Evolutionary conservation across 1,140 invertebrate species (phyloP), one percentile per base, ranked within the genome.

Genomic region (Phymastichus coffea): DNA sequence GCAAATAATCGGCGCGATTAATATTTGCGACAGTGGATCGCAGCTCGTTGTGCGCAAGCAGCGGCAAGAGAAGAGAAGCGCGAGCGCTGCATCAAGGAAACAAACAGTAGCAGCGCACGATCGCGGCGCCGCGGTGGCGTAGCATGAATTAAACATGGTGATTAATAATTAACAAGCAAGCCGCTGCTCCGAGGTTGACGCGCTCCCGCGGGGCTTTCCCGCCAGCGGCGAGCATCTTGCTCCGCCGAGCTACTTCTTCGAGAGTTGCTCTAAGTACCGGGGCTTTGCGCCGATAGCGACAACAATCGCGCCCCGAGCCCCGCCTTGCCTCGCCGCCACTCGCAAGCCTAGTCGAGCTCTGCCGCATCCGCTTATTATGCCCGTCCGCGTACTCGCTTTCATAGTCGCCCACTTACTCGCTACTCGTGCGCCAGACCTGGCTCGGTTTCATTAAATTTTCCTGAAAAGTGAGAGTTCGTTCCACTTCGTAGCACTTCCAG

Each of bases 71-170:
- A n/a, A n/a, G n/a, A n/a, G n/a, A n/a, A n/a, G n/a, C n/a, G n/a
- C n/a, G n/a, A n/a, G n/a, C n/a, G n/a, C n/a, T n/a, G 66, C 71
- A 76, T 76, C 71, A 75, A 75, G 74, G 70, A 77, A 77, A 77
- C 74, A 77, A 76, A 77, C 72, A 76, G 70, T 67, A 66, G 69
- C 65, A 66, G 73, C 66, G 74, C 71, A 63, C 67, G 73, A n/a
- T n/a, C n/a, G n/a, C n/a, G n/a, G n/a, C n/a, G n/a, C n/a, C n/a
- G n/a, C n/a, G n/a, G n/a, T n/a, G 61, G 71, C 70, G 73, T 70
- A 69, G 68, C 76, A 77, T 77, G 75, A 77, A 77, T 77, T 77
- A 77, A 77, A 75, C 73, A 77, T 77, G 73, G 69, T 76, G 71
- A 76, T 76, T 76, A 76, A 75, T 77, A 77, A 77, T 77, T 75